Base-by-base conservation (phyloP, 1,140 invertebrate genomes). In the Brachystomella parvula region DNA sequence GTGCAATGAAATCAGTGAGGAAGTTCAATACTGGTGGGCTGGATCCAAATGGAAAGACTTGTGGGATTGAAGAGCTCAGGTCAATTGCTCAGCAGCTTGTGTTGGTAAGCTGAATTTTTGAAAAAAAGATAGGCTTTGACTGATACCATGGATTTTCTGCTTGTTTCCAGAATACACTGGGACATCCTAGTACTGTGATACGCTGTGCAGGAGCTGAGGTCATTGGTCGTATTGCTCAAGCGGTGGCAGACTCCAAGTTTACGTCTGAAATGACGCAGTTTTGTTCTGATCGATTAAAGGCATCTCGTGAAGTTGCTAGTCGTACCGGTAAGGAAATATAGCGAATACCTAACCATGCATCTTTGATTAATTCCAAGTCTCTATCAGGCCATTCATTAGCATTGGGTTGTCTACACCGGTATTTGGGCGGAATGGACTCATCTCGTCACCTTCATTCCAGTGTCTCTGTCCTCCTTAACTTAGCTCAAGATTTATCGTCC, bases 371-470 rank as follows among this genome's bases (percentile, higher is more conserved):
- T 62, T 28, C 24, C 6, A 33, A 30, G 57, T 59, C 24, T 59
- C 17, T 61, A n/a, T n/a, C 63, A 67, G 69, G 69, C 15, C 91
- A 95, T 78, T 94, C 92, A 1, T 83, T 98, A 67, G 92, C 94
- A 0, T 81, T 98, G 6, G 94, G 94, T 26, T 94, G 90, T 77
- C 79, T 96, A 15, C 93, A 96, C 80, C 83, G 89, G 63, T 93
- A 94, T 78, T 87, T 89, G 21, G 92, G 92, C 57, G 89, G 90
- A 59, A 89, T 95, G 85, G 91, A 91, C 15, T 92, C 90, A 29
- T 89, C 89, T 65, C 90, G 95, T 74, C 90, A 96, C 82, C 81
- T 96, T 19, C 94, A 92, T 74, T 94, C 90, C 3, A 92, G 89
- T 77, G 90, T 98, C 66, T 94, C 91, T 56, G 96, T 98, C 75